Conservation (phyloP, 2,113 vertebrate species). For the Eonycteris spelaea region DNA sequence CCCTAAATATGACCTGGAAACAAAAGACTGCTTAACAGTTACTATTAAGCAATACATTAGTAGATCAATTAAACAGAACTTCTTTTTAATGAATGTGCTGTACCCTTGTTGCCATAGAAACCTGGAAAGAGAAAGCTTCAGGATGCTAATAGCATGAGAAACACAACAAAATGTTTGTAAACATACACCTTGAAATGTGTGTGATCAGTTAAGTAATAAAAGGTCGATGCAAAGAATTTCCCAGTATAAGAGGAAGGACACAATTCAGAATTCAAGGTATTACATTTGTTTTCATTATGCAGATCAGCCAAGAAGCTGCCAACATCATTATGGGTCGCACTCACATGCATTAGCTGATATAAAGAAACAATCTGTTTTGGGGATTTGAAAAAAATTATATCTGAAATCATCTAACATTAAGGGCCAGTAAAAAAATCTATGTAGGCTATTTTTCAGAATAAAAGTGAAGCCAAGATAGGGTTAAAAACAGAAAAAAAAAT, state of each 20-base stretch:
- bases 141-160: slow-evolving; percentile 82
- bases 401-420: background rate
- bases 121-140: slow-evolving; percentile 80
- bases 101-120: slow-evolving; percentile 89
- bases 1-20: slow-evolving; percentile 97
- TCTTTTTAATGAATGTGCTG: slow-evolving; percentile 89
- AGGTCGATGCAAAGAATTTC: slow-evolving; percentile 65
- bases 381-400: slow-evolving; percentile 45
- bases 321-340: slow-evolving; percentile 47
- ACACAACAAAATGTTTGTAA: slow-evolving; percentile 86
- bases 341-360: slow-evolving; percentile 41
- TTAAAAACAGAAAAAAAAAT: slow-evolving; percentile 52
- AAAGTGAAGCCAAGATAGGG: background rate
- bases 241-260: slow-evolving; percentile 25
- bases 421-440: slow-evolving; percentile 6
- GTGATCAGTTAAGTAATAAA: slow-evolving; percentile 80
- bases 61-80: slow-evolving; percentile 98
- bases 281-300: slow-evolving; percentile 54
- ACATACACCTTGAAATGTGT: slow-evolving; percentile 81
- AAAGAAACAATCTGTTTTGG: slow-evolving; percentile 59
- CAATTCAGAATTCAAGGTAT: slow-evolving; percentile 35
- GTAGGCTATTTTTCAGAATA: background rate
- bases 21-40: slow-evolving; percentile 95
- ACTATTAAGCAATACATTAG: slow-evolving; percentile 97
- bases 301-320: slow-evolving; percentile 50